Base-by-base conservation (phyloP, 1,140 invertebrate genomes). In the Tribolium castaneum region DNA sequence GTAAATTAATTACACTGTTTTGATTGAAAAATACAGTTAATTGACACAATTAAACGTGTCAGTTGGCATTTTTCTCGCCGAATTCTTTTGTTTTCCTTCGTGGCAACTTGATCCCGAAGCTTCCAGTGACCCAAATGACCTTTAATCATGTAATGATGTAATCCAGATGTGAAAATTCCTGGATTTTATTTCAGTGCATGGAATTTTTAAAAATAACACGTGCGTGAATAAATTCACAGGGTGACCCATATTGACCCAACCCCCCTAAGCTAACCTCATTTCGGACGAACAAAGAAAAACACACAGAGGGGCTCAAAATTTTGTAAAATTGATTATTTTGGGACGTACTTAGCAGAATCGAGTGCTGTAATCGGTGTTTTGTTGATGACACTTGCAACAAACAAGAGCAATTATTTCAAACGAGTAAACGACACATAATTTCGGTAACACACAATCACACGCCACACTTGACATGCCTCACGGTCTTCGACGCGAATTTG, bases 151-250 rank as follows among this genome's bases (percentile, higher is more conserved):
- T n/a, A 39, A 39, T 45, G 39, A 45, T 45, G 39, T 45, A 45
- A 45, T 45, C n/a, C 39, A 45, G 25, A 30, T 5, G 25, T 30
- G 25, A 2, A 30, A 34, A 66, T 13, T 66, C 25, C 10, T 30
- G 9, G 25, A 14, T 66, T 66, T 62, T 66, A 34, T 66, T 35
- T 35, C 13, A n/a, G 59, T 35, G 13, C 59, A 13, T 35, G 25
- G 25, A 66, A 66, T 66, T 66, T 66, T 66, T 66, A 66, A 66
- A 66, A 66, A 66, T 66, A 66, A 66, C 59, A 66, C 59, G 59
- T 66, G 59, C 5, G 39, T n/a, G n/a, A 5, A 45, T n/a, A 45
- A 45, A 45, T 9, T 45, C 39, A 45, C 34, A 39, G 16, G 16
- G 25, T 35, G 54, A 59, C 59, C 59, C 59, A 12, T 9, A 66